Conservation (phyloP, 2,888 invertebrate genomes). For the Parascotia fuliginaria region DNA sequence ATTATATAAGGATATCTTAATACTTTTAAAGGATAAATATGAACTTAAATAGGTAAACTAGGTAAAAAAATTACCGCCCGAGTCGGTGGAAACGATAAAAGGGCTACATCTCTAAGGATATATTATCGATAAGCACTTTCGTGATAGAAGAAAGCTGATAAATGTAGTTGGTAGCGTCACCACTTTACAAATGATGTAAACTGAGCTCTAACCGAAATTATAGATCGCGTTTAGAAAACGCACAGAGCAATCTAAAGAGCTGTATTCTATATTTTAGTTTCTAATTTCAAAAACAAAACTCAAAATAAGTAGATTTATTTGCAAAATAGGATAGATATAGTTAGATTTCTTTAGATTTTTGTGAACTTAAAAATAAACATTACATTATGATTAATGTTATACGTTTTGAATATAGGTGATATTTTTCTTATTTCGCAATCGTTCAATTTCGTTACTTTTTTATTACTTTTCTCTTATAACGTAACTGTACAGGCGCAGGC, state of each 20-base stretch:
- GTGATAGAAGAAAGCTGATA: constrained; percentile 61
- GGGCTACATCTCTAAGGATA: constrained; percentile 79
- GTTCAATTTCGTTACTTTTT: no score
- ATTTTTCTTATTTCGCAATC: no score
- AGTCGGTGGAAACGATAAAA: constrained; percentile 70
- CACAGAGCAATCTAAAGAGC: constrained; percentile 59
- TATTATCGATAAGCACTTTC: constrained; percentile 52
- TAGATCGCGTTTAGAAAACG: constrained; percentile 63
- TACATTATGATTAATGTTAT: no score
- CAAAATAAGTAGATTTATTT: no score
- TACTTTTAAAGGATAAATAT: constrained; percentile 42
- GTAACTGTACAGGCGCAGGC: no score
- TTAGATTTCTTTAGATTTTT: no score
- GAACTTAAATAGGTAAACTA: constrained; percentile 38
- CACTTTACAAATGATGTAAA: constrained; percentile 72
- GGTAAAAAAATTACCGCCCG: constrained; percentile 67
- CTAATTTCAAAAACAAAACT: no score
- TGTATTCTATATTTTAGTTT: constrained; percentile 12
- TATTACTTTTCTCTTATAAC: no score
- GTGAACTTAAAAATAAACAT: no score
- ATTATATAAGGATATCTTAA: constrained; percentile 36
- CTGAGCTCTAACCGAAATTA: constrained; percentile 77
- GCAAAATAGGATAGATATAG: no score
- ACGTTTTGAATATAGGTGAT: no score
- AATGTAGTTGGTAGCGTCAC: constrained; percentile 71